Conservation (phyloP, 2,888 invertebrate species). For the Ernsta delagoae region DNA sequence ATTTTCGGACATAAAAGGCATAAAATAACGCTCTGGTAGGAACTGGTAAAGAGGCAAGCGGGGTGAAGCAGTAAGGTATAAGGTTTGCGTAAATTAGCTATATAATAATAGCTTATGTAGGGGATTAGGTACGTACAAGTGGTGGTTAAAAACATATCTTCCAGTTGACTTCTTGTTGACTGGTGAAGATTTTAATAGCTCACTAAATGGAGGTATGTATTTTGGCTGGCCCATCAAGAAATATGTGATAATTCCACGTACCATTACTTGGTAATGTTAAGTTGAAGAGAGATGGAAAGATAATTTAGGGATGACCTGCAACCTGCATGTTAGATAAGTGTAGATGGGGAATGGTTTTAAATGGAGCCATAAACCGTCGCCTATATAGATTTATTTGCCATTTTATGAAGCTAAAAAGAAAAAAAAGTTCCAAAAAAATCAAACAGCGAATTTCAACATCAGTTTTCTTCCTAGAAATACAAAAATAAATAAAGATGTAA, state of each 20-base stretch:
- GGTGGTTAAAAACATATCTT: no score
- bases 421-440: background rate
- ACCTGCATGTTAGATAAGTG: background rate
- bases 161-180: no score
- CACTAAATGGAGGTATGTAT: no score
- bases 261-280: background rate
- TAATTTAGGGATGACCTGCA: background rate
- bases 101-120: background rate
- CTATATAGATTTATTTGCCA: background rate
- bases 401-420: background rate
- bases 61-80: background rate
- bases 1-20: no score
- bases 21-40: background rate
- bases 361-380: background rate
- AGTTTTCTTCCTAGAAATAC: background rate
- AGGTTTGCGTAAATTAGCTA: no score
- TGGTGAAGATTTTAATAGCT: no score
- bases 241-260: background rate
- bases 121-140: no score
- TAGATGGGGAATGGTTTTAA: background rate
- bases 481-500: background rate
- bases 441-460: background rate
- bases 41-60: slow-evolving; percentile 10
- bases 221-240: no score
- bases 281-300: background rate